These are phyloP conservation scores for Raja brachyura DNA, from an alignment of 2,113 vertebrate species.

Conservation along the genomic window DNA sequence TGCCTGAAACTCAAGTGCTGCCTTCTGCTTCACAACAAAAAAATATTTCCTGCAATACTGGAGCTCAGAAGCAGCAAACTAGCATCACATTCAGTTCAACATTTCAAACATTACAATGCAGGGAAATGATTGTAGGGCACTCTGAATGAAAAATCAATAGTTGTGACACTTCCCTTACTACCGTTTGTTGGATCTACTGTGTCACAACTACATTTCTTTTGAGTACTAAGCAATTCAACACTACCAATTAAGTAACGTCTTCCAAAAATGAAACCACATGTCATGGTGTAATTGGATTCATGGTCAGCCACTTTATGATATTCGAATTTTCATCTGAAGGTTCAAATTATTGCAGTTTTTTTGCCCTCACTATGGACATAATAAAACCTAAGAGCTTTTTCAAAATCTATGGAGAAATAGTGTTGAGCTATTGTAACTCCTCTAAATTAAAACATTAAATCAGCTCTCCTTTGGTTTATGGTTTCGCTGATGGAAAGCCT, in stretches of 20 bases:
- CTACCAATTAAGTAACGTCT: background rate
- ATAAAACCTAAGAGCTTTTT: constrained; percentile 16
- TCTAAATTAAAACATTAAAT: constrained; percentile 35
- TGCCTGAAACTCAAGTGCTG: background rate
- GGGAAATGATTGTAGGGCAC: background rate
- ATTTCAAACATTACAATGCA: background rate
- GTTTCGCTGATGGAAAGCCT: background rate
- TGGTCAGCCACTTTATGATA: background rate
- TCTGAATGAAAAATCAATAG: constrained; percentile 23
- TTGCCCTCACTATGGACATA: constrained; percentile 1
- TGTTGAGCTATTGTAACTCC: background rate
- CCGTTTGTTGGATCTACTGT: background rate
- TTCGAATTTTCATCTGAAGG: background rate
- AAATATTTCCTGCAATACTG: background rate
- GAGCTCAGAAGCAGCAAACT: background rate
- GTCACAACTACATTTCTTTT: background rate
- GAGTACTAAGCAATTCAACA: background rate
- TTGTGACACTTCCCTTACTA: background rate
- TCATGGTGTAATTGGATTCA: background rate
- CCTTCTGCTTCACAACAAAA: background rate
- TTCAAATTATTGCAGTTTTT: background rate
- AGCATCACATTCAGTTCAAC: background rate
- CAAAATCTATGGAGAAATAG: constrained; percentile 7
- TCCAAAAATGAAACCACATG: background rate
- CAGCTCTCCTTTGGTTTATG: constrained; percentile 1